Evolutionary conservation across 2,113 vertebrate species (phyloP), one percentile per base, ranked within the genome.

Genomic region (Sporophila hypoxantha): DNA sequence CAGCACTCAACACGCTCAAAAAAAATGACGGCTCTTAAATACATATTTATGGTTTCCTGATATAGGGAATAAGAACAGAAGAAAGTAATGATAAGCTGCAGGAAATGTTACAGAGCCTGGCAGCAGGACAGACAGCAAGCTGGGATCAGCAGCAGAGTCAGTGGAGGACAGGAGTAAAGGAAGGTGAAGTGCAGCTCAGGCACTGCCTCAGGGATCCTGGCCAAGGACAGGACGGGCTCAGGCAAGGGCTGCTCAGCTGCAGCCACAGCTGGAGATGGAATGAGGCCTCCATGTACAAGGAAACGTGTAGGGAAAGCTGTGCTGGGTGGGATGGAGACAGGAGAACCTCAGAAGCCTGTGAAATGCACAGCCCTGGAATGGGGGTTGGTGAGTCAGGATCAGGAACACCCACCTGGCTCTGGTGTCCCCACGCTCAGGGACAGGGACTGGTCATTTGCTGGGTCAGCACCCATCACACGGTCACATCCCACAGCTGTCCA

Each of bases 21-120:
- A 80, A 85, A 85, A 83, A 49, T 44, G 69, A 83, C 1, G 6
- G 65, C 85, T 64, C 66, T 67, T 77, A 94, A 89, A 92, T 92
- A 91, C 92, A 88, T 93, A 95, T 92, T 94, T 92, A 93, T 86
- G 57, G 85, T 85, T 91, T 89, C 85, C 80, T 89, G 90, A 83
- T 85, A 86, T 15, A 89, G 73, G 76, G 80, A 86, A 61, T 61
- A 91, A 85, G 93, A 95, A 95, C 88, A 92, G 83, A 81, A 76
- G 36, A 85, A 79, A 85, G 76, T 49, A 75, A 75, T 6, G 55
- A 46, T 49, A 76, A 87, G 68, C 76, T 70, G 71, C 65, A 87
- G 2, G 1, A 71, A 76, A 36, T 5, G 57, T 25, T 30, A 64
- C 59, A 79, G 76, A 86, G 81, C 77, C 53, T 67, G 66, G 73